Evolutionary conservation across 2,797 vertebrate species (phyloP).

Genomic region (Channa striata): DNA sequence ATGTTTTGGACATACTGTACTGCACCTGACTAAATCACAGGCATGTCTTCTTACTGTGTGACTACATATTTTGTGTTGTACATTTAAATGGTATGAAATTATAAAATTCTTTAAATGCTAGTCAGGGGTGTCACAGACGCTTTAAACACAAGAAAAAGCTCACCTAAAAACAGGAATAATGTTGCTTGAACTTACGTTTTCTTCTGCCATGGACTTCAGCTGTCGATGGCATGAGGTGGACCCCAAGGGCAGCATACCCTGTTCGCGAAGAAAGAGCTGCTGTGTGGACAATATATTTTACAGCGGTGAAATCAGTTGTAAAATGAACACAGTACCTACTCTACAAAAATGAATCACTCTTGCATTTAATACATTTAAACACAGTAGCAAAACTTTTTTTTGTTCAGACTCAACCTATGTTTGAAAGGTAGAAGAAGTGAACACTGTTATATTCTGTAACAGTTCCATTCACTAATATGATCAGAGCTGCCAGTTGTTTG

Average conservation of each 20-base stretch:
- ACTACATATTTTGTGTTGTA: no score
- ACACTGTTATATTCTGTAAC: slow-evolving; percentile 26
- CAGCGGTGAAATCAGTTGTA: not conserved
- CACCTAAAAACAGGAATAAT: not conserved
- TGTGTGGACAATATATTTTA: not conserved
- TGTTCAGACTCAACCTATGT: not conserved
- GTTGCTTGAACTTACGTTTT: not conserved
- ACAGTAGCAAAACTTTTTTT: not conserved
- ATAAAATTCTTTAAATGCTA: not conserved
- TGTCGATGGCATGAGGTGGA: slow-evolving; percentile 29
- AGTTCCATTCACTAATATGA: slow-evolving; percentile 24
- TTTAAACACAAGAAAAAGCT: not conserved
- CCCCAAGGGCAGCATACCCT: slow-evolving; percentile 44
- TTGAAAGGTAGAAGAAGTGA: slow-evolving; percentile 6
- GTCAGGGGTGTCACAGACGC: not conserved
- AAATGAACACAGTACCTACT: not conserved
- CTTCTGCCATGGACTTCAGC: slow-evolving; percentile 13
- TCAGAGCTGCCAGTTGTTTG: not conserved
- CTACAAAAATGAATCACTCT: not conserved
- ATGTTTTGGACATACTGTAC: no score
- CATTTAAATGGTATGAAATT: not conserved
- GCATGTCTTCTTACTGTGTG: no score
- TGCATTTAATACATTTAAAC: not conserved
- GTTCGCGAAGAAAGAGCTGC: slow-evolving; percentile 1
- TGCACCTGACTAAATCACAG: no score